Conservation (phyloP, 2,113 vertebrate genomes). For the Laticauda laticaudata region DNA sequence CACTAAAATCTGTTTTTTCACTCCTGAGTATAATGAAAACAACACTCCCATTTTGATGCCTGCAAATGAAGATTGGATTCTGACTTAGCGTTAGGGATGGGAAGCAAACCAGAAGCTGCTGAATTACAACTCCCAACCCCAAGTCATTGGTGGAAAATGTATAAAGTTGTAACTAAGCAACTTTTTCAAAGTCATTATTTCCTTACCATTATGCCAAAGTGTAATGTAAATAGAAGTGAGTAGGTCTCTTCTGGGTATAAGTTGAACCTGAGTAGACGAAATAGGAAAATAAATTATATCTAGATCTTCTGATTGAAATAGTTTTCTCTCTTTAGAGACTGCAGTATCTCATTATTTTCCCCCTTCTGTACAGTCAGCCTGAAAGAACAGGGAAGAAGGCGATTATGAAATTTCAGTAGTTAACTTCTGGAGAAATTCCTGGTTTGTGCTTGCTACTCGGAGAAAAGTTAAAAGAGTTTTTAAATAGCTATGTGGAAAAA, state of each 20-base stretch:
- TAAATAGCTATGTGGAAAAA: conserved; percentile 16
- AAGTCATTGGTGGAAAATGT: neutral
- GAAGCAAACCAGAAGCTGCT: neutral
- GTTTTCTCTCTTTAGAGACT: neutral
- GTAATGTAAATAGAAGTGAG: neutral
- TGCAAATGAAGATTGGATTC: neutral
- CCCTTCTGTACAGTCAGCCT: neutral
- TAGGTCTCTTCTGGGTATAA: neutral
- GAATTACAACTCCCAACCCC: neutral
- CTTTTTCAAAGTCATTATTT: neutral
- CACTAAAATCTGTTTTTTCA: neutral
- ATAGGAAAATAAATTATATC: neutral
- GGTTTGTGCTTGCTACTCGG: neutral
- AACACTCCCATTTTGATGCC: neutral
- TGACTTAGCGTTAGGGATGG: neutral
- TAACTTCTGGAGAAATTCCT: neutral
- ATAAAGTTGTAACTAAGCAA: neutral
- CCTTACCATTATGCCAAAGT: neutral
- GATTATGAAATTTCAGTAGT: neutral
- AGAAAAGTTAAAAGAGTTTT: conserved; percentile 15
- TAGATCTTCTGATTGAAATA: neutral
- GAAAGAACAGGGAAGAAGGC: neutral
- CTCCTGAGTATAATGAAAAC: neutral
- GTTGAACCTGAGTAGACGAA: neutral
- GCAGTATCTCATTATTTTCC: neutral